Evolutionary conservation across 2,113 vertebrate genomes (phyloP).

Genomic region (Antechinus flavipes): DNA sequence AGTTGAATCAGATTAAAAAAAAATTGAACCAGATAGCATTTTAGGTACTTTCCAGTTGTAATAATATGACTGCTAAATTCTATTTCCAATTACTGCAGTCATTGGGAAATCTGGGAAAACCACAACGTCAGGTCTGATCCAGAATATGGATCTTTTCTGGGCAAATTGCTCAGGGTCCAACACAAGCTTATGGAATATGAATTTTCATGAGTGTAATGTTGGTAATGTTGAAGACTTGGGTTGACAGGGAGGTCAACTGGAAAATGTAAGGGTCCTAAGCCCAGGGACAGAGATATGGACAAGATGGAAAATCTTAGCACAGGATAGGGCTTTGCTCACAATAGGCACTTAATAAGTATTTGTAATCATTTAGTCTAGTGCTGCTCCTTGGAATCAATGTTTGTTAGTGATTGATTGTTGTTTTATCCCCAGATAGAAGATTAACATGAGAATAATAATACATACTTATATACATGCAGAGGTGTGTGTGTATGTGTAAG

Average conservation of each 20-base stretch:
- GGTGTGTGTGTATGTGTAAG: background rate
- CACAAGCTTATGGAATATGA: background rate
- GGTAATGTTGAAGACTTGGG: too few species aligned
- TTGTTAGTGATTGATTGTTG: background rate
- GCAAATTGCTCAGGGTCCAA: background rate
- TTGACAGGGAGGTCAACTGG: background rate
- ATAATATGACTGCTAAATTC: background rate
- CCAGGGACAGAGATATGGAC: background rate
- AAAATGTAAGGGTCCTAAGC: background rate
- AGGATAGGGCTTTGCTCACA: background rate
- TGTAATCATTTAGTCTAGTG: background rate
- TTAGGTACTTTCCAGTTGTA: background rate
- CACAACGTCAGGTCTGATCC: background rate
- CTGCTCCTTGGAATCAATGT: background rate
- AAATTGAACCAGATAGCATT: background rate
- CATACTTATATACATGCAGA: background rate
- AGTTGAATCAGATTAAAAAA: background rate
- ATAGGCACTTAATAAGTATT: background rate
- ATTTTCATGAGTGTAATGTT: background rate
- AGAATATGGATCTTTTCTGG: background rate
- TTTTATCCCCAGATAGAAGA: background rate
- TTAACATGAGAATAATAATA: background rate
- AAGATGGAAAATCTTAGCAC: background rate
- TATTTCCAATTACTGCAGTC: background rate
- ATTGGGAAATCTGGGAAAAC: background rate